Base-by-base conservation (phyloP, 2,797 vertebrate genomes). In the Oreortyx pictus region DNA sequence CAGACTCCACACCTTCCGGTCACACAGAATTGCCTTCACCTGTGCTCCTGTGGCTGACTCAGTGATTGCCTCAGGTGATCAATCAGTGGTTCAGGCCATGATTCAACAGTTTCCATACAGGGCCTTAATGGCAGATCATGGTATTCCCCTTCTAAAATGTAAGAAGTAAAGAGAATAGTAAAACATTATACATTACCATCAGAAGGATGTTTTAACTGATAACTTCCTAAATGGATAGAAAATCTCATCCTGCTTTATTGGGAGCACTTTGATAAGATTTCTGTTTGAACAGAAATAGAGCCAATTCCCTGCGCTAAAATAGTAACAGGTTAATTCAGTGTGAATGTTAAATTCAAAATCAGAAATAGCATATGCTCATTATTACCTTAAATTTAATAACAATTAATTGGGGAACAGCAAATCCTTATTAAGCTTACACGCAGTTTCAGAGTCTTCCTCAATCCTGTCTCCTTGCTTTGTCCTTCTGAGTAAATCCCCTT, bases 401-500 rank as follows among this genome's bases (percentile, higher is more conserved):
- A 89, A 64, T 80, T 84, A 74, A 68, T 56, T 72, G n/a, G 52
- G 47, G 60, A 64, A 64, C 54, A 91, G 50, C 33, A 95, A 86
- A 90, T 76, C 4, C 0, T 88, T 83, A 62, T 11, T 88, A 76
- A 93, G 33, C 50, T 70, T 11, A 37, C 10, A 29, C 39, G n/a
- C n/a, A 44, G 19, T 79, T 79, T 68, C 41, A 86, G 73, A 80
- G 61, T 84, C 92, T 88, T 47, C 88, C 60, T 80, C 74, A 82
- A 68, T 18, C n/a, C 60, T 11, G 12, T 90, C 71, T 94, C 88
- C 90, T 93, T 71, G 62, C 56, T 89, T 73, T 82, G 88, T 82
- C 88, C 83, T 91, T 95, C 83, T 76, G 60, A 56, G 60, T 56
- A 74, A 92, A 77, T 67, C 44, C 61, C 44, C 33, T 75, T 76